Base-by-base conservation (phyloP, 2,113 vertebrate genomes). In the Seriola rivoliana region DNA sequence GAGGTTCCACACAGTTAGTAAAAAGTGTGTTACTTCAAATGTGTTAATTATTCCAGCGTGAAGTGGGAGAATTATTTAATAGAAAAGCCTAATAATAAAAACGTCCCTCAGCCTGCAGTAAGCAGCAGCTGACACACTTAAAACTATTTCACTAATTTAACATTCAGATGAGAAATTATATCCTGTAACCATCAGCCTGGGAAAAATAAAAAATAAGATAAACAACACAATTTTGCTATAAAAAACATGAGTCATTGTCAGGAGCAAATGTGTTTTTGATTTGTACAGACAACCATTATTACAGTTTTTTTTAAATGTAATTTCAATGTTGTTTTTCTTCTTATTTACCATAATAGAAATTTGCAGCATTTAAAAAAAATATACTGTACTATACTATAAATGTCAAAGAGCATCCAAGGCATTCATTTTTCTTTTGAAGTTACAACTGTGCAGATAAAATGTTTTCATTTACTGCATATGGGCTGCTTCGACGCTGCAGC, bases 381-480 rank as follows among this genome's bases (percentile, higher is more conserved):
- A 38, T 40, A 57, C 40, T 10, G 2, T 38, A 23, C 29, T 29
- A 29, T 29, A 29, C 29, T 44, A 4, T 10, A 14, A 81, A 79
- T 58, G 46, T 72, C 75, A 85, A 74, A 78, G 46, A 58, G 52
- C 75, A 70, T 10, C 5, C 0, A 19, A 7, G n/a, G 0, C 19
- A 59, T 32, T 70, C 2, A 5, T 55, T 67, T 25, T 42, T 59
- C 3, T 42, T 50, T 62, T 29, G 19, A 68, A 48, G 62, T 58
- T 34, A 13, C 71, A 67, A 62, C 54, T 70, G 34, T 76, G 44
- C 84, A n/a, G 67, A 42, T 62, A 42, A 67, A 78, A 44, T 19
- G 25, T 63, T 78, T 70, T 46, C 21, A 62, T 74, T 12, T 58
- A 8, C 32, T 16, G 2, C 36, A 5, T 16, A 4, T 17, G n/a